phyloP scores from a whole-genome alignment of 2,113 vertebrate species.

The Steatornis caripensis region DNA sequence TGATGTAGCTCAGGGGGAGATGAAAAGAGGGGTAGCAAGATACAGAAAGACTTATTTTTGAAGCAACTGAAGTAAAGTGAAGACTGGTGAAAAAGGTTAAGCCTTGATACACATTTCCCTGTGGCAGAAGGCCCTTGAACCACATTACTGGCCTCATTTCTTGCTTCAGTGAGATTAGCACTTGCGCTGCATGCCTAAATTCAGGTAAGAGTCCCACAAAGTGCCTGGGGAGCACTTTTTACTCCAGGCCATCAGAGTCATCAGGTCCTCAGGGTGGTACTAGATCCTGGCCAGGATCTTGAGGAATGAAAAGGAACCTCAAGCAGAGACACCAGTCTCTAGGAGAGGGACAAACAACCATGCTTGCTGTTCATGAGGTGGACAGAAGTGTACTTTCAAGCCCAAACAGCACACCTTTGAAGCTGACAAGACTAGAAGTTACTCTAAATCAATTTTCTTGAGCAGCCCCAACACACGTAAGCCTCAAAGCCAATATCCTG shows the following conservation, averaged over 20 bases:
- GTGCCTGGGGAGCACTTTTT: background rate
- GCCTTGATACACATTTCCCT: background rate
- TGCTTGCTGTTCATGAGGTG: rapidly evolving
- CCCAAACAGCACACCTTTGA: background rate
- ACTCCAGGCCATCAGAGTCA: background rate
- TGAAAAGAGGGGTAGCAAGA: background rate
- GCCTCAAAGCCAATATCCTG: background rate
- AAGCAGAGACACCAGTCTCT: rapidly evolving
- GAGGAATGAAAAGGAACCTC: background rate
- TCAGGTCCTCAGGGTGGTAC: background rate
- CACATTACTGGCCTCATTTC: background rate
- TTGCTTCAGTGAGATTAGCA: background rate
- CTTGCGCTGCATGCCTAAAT: background rate
- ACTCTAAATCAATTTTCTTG: background rate
- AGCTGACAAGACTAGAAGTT: background rate
- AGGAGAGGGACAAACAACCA: background rate
- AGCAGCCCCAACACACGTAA: background rate
- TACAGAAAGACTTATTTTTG: background rate
- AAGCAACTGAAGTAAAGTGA: background rate
- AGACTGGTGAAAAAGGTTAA: background rate
- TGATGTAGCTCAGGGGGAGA: background rate
- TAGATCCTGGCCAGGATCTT: background rate
- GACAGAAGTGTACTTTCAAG: background rate
- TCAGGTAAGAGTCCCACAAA: background rate
- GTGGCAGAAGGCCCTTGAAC: background rate